These are phyloP conservation scores for Eurypyga helias DNA, from an alignment of 2,113 vertebrate genomes.

Conservation along the genomic window DNA sequence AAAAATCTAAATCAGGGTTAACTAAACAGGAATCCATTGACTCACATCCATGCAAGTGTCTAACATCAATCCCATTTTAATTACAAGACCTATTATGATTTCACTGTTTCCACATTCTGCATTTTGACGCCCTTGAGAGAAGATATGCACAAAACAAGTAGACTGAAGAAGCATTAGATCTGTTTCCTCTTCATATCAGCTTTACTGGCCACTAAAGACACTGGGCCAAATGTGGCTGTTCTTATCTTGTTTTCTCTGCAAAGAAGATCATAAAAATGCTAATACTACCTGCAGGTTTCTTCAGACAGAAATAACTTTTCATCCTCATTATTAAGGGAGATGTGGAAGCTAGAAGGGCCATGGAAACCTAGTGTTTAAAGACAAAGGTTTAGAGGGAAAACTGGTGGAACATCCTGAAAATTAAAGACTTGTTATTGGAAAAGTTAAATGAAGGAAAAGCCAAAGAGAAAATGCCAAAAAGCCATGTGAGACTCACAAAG, in stretches of 20 bases:
- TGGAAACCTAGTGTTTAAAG: background rate
- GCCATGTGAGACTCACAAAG: background rate
- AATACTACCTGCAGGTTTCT: background rate
- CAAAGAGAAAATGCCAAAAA: background rate
- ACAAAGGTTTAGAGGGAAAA: background rate
- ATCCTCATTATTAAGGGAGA: background rate
- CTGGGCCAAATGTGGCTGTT: background rate
- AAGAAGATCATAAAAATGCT: background rate
- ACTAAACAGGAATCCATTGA: background rate
- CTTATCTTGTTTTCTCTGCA: background rate
- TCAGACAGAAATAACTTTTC: background rate
- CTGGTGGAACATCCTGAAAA: background rate
- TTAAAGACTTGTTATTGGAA: background rate
- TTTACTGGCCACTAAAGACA: background rate
- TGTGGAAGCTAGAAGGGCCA: background rate
- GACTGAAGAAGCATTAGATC: background rate
- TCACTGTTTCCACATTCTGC: rapidly evolving
- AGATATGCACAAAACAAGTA: background rate
- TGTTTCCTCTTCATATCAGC: background rate
- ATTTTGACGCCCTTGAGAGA: background rate
- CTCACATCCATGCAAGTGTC: background rate
- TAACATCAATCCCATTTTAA: background rate
- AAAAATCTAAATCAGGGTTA: background rate
- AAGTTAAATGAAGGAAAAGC: background rate
- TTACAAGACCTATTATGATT: background rate